Base-by-base conservation (phyloP, 2,888 invertebrate species). In the Lacanobia oleracea region DNA sequence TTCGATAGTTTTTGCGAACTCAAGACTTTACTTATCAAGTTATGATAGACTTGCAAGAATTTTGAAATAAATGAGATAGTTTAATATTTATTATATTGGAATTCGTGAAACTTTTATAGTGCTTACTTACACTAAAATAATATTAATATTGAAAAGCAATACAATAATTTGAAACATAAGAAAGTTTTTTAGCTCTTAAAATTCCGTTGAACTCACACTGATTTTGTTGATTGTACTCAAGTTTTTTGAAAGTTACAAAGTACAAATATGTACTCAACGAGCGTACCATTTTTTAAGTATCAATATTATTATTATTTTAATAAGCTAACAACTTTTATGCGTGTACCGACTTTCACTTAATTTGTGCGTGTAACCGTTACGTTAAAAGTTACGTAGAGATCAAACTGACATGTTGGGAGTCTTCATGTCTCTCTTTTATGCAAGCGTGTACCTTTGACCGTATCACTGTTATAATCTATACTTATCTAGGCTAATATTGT, bases 321-420 rank as follows among this genome's bases (percentile, higher is more conserved):
- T 9, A 72, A 27, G 56, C 48, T 57, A 43, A 67, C 56, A 69
- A 43, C n/a, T 56, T 56, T 33, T 66, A 48, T 37, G 54, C 21
- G 23, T 67, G 21, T 45, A 16, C 3, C 9, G 27, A 81, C 79
- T 81, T 81, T 81, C 81, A 75, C 81, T 72, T 78, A 60, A 57
- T 63, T 27, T 37, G 23, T 63, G n/a, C 40, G 66, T 69, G 64
- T 40, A 67, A 16, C 33, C 3, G 70, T 66, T 68, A 51, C 62
- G 45, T 81, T 82, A 45, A 23, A 18, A 21, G 16, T 68, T 62
- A 63, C 33, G 56, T 10, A 16, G 53, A 67, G 60, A 70, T 59
- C 27, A n/a, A 65, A 54, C 27, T 71, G 12, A 54, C 27, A 18
- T 43, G 23, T 10, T 27, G 7, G 5, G 3, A 72, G 14, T 8